Conservation (phyloP, 2,888 invertebrate genomes). For the Leptopilina drosophilae region DNA sequence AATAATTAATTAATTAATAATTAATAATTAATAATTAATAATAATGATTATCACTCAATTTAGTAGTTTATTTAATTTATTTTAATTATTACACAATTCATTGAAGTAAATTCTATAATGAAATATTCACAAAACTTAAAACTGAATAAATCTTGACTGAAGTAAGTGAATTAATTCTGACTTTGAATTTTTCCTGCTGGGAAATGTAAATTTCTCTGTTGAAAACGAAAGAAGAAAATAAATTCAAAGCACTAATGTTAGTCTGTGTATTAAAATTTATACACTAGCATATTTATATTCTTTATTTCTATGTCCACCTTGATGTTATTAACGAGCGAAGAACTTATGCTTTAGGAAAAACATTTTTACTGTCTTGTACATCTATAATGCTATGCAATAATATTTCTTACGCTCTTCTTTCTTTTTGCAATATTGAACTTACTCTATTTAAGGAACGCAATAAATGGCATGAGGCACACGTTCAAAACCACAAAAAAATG, state of each 20-base stretch:
- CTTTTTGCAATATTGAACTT: background rate
- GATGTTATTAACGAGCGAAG: conserved; percentile 5
- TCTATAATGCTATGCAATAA: conserved; percentile 8
- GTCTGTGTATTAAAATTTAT: conserved; percentile 2
- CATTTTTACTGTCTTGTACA: background rate
- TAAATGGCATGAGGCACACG: too few species aligned
- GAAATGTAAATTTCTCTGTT: background rate
- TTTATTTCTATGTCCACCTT: conserved; percentile 26
- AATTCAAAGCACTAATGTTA: background rate
- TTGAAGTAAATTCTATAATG: too few species aligned
- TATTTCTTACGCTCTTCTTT: conserved; percentile 24
- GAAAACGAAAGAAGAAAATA: background rate
- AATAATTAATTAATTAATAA: too few species aligned
- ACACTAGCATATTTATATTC: conserved; percentile 15
- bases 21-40: too few species aligned
- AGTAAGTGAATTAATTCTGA: too few species aligned
- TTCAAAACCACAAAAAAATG: too few species aligned
- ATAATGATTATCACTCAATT: too few species aligned
- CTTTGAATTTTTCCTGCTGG: too few species aligned
- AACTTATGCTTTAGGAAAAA: conserved; percentile 5
- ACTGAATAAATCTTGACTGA: too few species aligned
- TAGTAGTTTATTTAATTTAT: too few species aligned
- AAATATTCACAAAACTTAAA: too few species aligned
- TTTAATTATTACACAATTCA: too few species aligned
- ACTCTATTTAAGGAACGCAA: conserved; percentile 17